Evolutionary conservation across 2,797 vertebrate genomes (phyloP).

Genomic region (Dendrocincla tyrannina): DNA sequence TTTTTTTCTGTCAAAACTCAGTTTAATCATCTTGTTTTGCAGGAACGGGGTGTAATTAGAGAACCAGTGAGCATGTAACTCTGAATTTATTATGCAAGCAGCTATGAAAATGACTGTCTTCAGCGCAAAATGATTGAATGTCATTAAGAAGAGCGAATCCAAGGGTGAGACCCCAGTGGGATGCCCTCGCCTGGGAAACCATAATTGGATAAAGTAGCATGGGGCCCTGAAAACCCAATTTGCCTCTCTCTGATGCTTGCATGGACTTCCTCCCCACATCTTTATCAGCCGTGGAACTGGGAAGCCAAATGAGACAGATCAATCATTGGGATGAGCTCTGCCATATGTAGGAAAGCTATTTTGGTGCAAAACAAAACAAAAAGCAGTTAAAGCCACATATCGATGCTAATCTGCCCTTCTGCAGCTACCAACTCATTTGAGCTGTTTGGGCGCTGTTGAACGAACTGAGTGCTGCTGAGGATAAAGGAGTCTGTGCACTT

Average conservation of each 20-base stretch:
- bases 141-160: constrained; percentile 63
- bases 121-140: constrained; percentile 68
- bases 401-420: neutral
- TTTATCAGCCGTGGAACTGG: neutral
- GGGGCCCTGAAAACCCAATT: constrained; percentile 51
- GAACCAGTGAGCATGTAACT: constrained; percentile 66
- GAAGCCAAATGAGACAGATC: constrained; percentile 18
- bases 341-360: constrained; percentile 26
- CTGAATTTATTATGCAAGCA: constrained; percentile 63
- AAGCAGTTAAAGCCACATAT: neutral
- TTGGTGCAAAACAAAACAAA: neutral
- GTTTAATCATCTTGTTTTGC: constrained; percentile 64
- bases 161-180: constrained; percentile 62
- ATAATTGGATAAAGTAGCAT: constrained; percentile 63
- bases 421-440: neutral
- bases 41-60: constrained; percentile 53
- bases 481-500: rapidly evolving
- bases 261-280: neutral
- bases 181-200: constrained; percentile 31
- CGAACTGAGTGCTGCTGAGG: neutral
- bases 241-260: constrained; percentile 22
- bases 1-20: neutral
- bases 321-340: constrained; percentile 21
- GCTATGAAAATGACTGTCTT: constrained; percentile 65
- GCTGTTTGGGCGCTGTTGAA: neutral